Base-by-base conservation (phyloP, 2,797 vertebrate species). In the Mus minutoides region DNA sequence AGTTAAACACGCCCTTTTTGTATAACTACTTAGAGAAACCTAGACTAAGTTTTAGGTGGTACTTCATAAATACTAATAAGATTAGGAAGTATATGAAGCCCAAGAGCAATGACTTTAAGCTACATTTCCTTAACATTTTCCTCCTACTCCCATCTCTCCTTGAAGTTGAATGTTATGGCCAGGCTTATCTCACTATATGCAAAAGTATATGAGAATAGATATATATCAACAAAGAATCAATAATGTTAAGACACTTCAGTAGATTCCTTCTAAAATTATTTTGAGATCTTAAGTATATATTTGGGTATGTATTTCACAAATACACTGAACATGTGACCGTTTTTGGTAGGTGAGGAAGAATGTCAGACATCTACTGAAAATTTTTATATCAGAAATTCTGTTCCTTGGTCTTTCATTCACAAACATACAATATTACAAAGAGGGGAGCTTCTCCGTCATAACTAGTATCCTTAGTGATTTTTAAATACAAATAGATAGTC, bases 151-250 rank as follows among this genome's bases (percentile, higher is more conserved):
- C 13, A 16, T 9, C 4, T 29, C 26, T 43, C 10, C 9, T 0
- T 43, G 21, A 92, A 19, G 9, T 2, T 2, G 62, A 71, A 80
- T 77, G 17, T 0, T 2, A 31, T 85, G 5, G 21, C 1, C 12
- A 79, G 34, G 2, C 6, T 89, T 77, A 2, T 0, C 19, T 94
- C 76, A 60, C 64, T 37, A 76, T 24, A 9, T 93, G 21, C 78
- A 96, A 88, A 96, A 69, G 86, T 40, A 52, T 91, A 76, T 79
- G 21, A 31, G 87, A 3, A 12, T 83, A 86, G 90, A 10, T 64
- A 2, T 6, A 60, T n/a, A 46, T 26, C 54, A 83, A 91, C 2
- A 82, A 90, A 92, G 9, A 29, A 60, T 49, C 37, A 88, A 69
- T 52, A 73, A 78, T 80, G 46, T 86, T 94, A 56, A 90, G 24